Percentiles rank a stretch among this genome's conserved stretches.
Conservation (phyloP, 2,797 vertebrate species). For the Gadopsis marmoratus region DNA sequence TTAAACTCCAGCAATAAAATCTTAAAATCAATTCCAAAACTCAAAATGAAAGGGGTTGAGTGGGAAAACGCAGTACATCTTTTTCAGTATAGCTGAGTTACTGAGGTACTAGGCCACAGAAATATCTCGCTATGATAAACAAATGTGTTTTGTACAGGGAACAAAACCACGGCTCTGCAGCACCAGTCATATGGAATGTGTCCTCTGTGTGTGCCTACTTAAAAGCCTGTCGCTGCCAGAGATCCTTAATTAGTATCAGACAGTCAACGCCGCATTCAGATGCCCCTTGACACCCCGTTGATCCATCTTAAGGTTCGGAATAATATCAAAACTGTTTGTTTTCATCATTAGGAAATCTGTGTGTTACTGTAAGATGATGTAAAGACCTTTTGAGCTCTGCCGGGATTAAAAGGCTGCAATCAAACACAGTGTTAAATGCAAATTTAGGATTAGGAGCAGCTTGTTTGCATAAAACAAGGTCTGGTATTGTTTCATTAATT, state of each 20-base stretch:
- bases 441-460: constrained; percentile 40
- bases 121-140: not conserved
- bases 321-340: constrained; percentile 55
- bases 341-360: constrained; percentile 38
- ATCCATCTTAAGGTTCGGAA: constrained; percentile 47
- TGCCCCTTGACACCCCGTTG: constrained; percentile 31
- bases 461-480: constrained; percentile 36
- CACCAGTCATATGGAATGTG: constrained; percentile 10
- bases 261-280: constrained; percentile 32
- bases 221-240: constrained; percentile 34
- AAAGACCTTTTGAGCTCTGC: constrained; percentile 26
- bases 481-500: constrained; percentile 33
- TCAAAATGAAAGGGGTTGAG: no score
- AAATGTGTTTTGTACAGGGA: not conserved
- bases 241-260: constrained; percentile 31
- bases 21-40: no score
- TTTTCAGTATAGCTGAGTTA: not conserved
- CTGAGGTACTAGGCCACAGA: not conserved
- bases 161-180: constrained; percentile 4
- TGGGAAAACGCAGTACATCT: not conserved
- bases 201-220: constrained; percentile 21
- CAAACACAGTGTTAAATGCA: constrained; percentile 44
- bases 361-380: constrained; percentile 26
- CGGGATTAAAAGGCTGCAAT: constrained; percentile 50
- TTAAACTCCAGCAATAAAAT: no score